Evolutionary conservation across 2,113 vertebrate genomes (phyloP).

Genomic region (Cynocephalus volans): DNA sequence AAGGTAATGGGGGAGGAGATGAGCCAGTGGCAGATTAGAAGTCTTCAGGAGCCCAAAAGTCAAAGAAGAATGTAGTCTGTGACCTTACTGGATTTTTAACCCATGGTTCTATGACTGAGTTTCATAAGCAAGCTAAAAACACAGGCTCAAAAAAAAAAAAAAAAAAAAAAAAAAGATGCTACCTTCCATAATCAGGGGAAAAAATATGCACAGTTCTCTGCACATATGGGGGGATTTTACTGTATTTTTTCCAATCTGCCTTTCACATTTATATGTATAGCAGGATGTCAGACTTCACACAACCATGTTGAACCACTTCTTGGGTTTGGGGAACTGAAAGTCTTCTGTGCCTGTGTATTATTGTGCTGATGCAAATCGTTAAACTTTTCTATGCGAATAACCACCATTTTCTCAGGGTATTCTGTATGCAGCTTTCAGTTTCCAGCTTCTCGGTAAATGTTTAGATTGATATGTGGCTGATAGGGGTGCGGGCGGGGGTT

Average conservation of each 20-base stretch:
- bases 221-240: conserved; percentile 87
- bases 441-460: conserved; percentile 81
- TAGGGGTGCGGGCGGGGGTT: conserved; percentile 6
- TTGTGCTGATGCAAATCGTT: conserved; percentile 90
- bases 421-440: conserved; percentile 83
- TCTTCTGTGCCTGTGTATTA: conserved; percentile 88
- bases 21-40: background rate
- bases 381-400: conserved; percentile 89
- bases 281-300: conserved; percentile 89
- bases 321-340: conserved; percentile 91
- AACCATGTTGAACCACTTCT: conserved; percentile 85
- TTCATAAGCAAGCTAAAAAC: conserved; percentile 45
- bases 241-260: conserved; percentile 84
- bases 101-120: background rate
- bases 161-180: background rate
- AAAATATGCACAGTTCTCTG: conserved; percentile 80
- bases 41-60: background rate
- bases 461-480: conserved; percentile 78
- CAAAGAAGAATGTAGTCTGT: background rate
- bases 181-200: conserved; percentile 84
- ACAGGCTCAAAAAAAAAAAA: background rate
- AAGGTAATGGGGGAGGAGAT: background rate
- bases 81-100: background rate
- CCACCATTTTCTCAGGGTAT: conserved; percentile 89
- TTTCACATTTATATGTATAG: conserved; percentile 81